Evolutionary conservation across 2,113 vertebrate species (phyloP).

Genomic region (Thunnus maccoyii): DNA sequence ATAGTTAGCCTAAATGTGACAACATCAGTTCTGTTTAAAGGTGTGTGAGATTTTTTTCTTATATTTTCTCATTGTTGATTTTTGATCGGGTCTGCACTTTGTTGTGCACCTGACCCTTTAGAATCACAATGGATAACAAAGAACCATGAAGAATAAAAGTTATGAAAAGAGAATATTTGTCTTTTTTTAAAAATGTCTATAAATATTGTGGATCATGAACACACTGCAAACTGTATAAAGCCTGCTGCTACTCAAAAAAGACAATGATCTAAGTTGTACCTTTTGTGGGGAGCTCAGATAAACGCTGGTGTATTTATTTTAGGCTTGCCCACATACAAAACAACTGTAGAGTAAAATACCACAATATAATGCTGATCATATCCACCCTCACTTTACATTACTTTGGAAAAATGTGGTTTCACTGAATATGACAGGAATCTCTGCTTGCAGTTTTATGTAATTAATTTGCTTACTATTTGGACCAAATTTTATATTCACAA

Average conservation of each 20-base stretch:
- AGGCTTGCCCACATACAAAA: not conserved
- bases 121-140: constrained; percentile 77
- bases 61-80: constrained; percentile 72
- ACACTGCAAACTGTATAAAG: too few species aligned
- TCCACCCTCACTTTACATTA: too few species aligned
- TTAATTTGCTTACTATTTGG: too few species aligned
- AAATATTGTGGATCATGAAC: not conserved
- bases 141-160: constrained; percentile 80
- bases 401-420: too few species aligned
- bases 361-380: too few species aligned
- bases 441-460: too few species aligned
- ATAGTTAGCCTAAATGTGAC: constrained; percentile 82
- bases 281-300: too few species aligned
- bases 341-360: too few species aligned
- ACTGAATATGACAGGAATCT: too few species aligned
- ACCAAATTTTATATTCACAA: too few species aligned
- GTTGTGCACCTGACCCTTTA: constrained; percentile 69
- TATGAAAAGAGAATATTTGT: constrained; percentile 34
- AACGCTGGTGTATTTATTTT: not conserved
- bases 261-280: too few species aligned
- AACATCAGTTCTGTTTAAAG: constrained; percentile 79
- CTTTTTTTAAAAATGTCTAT: not conserved
- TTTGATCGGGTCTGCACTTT: constrained; percentile 66
- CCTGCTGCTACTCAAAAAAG: too few species aligned
- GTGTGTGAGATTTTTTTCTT: constrained; percentile 79